These are phyloP conservation scores for Anarsia innoxiella DNA, from an alignment of 2,888 invertebrate species.

Conservation along the genomic window DNA sequence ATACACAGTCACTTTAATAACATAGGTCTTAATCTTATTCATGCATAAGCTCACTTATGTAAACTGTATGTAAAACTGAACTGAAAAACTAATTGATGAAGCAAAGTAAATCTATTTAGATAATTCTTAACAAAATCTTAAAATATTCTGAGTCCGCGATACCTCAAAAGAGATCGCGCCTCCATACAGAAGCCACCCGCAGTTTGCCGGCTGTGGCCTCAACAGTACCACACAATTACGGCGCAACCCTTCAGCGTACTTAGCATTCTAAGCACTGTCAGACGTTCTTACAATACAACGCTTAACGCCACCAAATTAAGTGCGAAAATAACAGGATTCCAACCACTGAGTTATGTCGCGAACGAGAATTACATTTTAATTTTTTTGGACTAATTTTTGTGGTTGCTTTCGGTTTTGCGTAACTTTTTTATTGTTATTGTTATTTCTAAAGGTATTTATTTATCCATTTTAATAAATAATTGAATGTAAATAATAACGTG, in stretches of 20 bases:
- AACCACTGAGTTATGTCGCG: constrained; percentile 46
- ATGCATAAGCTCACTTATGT: no score
- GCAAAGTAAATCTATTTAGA: no score
- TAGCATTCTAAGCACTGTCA: constrained; percentile 65
- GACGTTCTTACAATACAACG: constrained; percentile 54
- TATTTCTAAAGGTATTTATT: not conserved
- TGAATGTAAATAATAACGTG: not conserved
- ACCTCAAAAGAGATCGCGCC: not conserved
- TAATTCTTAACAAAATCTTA: no score
- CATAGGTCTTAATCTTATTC: no score
- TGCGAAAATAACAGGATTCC: constrained; percentile 57
- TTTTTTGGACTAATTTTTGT: no score
- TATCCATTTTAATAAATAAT: not conserved
- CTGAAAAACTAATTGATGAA: no score
- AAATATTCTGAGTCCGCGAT: no score
- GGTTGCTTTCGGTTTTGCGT: no score
- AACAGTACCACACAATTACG: constrained; percentile 56
- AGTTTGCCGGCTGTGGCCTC: constrained; percentile 44
- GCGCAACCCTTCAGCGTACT: constrained; percentile 61
- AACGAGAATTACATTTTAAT: constrained; percentile 31
- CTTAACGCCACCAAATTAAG: constrained; percentile 62
- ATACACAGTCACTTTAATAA: constrained; percentile 1
- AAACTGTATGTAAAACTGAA: no score
- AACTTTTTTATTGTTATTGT: not conserved
- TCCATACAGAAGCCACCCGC: not conserved